Evolutionary conservation across 2,797 vertebrate species (phyloP), one percentile per base, ranked within the genome.

Genomic region (Spinibarbus caldwelli): DNA sequence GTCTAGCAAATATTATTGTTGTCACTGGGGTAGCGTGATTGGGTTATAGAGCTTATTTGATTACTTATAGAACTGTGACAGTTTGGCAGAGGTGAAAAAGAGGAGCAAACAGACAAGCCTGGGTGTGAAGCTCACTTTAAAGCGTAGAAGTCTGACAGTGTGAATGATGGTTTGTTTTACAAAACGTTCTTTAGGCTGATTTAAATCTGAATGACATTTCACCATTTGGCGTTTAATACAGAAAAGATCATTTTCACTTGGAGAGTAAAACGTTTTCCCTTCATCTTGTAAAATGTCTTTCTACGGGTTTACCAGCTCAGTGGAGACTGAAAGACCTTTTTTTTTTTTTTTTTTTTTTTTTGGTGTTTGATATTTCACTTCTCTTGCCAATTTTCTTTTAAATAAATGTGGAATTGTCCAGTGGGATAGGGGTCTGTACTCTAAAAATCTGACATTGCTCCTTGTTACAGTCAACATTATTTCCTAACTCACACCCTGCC

Each of bases 31-130:
- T 91, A 86, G 83, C 47, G 90, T 91, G 92, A 91, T 91, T 87
- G 87, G 91, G 92, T 92, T 90, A 93, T 87, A 91, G 89, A 90
- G 90, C 90, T 92, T 91, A 90, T 93, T 93, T 92, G 87, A 92
- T 94, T 92, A 88, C 90, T 89, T 90, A 89, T 88, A 84, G 90
- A 89, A 91, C 84, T 45, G 87, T 75, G 91, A 89, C 73, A 87
- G 91, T 91, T 87, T 83, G 70, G 78, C 66, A 75, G 86, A 85
- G 88, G 87, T 57, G 64, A 71, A 82, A 75, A 49, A 54, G 83
- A 78, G 75, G 83, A 70, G 75, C 54, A 17, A 68, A 70, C 62
- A 78, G 66, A 77, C 82, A 9, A 45, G 72, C 84, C 86, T 64
- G 36, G 84, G 79, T 78, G 54, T 52, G 75, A 78, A 57, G 31